Base-by-base conservation (phyloP, 2,888 invertebrate species). In the Hermaeophaga mercurialis region DNA sequence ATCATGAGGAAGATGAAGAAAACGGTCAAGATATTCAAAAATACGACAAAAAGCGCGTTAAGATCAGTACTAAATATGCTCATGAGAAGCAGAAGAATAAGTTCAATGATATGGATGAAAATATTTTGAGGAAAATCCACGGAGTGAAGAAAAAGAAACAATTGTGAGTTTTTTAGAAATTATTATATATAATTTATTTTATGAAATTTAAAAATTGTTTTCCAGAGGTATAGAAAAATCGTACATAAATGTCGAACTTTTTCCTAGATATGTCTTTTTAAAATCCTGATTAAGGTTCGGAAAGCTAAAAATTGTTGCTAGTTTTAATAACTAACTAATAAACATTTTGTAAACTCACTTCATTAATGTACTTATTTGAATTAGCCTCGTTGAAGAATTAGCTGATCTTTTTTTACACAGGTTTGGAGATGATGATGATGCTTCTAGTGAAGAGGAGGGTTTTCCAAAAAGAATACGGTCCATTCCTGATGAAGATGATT, bases 51-150 rank as follows among this genome's bases (percentile, higher is more conserved):
- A 61, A 59, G 41, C 61, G 63, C 54, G 49, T 67, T 11, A 69
- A 68, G 55, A 70, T 70, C 56, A 68, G 70, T 48, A 70, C 68
- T 50, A 73, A 73, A 47, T 73, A 72, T 55, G 66, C 69, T 9
- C 73, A 73, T 38, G 73, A 73, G 56, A 73, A 73, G 39, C 56
- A 64, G n/a, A 68, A 66, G 31, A 59, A 62, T 17, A 41, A 12
- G n/a, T 33, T 54, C 9, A 46, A 55, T 17, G 62, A 64, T 41
- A 62, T 61, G 47, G 64, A 63, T 18, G 64, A 62, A 22, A 65
- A 53, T 43, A 63, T 58, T 33, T 58, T 71, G 26, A 61, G 68
- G 53, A 68, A 68, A 54, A 58, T 73, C 34, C 73, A 73, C 44
- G 66, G 65, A 41, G 54, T 64, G 19, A 61, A 58, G 17, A 58